phyloP scores from a whole-genome alignment of 2,797 vertebrate species.

The Molossus alvarezi region DNA sequence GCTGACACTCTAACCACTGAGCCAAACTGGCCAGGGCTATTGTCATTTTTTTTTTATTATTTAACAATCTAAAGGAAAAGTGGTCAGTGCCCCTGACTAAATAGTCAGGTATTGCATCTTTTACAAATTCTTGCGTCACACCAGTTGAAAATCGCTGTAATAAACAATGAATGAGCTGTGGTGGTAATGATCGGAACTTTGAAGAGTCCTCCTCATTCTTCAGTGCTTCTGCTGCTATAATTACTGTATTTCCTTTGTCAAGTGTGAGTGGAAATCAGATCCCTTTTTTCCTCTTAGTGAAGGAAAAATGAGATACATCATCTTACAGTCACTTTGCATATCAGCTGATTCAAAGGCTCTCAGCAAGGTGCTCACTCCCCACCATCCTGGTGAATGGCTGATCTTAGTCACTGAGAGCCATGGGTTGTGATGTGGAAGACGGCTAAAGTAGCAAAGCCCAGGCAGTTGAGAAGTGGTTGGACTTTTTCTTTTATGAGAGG shows the following conservation, averaged over 20 bases:
- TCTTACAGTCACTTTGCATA: background rate
- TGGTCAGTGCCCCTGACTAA: background rate
- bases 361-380: background rate
- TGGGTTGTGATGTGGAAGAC: background rate
- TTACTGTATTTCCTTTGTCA: background rate
- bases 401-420: background rate
- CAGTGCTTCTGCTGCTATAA: background rate
- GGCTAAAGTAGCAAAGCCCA: background rate
- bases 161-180: too few species aligned
- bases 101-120: background rate
- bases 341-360: conserved; percentile 10
- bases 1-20: too few species aligned
- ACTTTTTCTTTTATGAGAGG: conserved; percentile 36
- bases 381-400: background rate
- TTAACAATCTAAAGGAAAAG: background rate
- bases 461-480: background rate
- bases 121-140: background rate
- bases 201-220: background rate
- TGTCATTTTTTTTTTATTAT: background rate
- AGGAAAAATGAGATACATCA: conserved; percentile 35
- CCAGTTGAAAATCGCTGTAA: background rate
- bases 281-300: background rate
- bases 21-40: too few species aligned
- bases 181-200: background rate
- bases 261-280: conserved; percentile 28